Evolutionary conservation across 2,888 invertebrate genomes (phyloP), one percentile per base, ranked within the genome.

Genomic region (Cantharis rustica): DNA sequence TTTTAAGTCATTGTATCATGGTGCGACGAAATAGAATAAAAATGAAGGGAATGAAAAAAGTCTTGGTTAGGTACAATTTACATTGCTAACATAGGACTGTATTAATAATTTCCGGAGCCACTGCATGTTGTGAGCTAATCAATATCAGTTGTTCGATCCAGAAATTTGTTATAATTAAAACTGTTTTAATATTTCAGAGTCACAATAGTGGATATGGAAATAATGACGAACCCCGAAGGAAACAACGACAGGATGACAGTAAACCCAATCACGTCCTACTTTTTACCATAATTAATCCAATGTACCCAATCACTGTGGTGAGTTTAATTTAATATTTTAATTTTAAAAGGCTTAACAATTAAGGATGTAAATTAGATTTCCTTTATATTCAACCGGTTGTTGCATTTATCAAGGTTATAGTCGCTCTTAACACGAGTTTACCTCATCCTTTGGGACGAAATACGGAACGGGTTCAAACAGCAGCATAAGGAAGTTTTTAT

Each of bases 271-370:
- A 98, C 90, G 96, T 99, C 84, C 91, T 99, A 85, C 93, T 99
- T 83, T 97, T 98, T 91, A 98, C 98, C 87, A 95, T 99, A 89
- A 94, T 98, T 89, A 99, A 99, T 90, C 98, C 98, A 79, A 96
- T 98, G 88, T 99, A 99, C 90, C 98, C 99, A 79, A 98, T 99
- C 89, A 98, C 98, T 90, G 98, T 98, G 93, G 98, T 98, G 90
- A 96, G 98, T 95, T 68, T 62, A 15, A 16, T 69, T 27, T 47
- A 13, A 31, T 13, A 11, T 69, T 69, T 69, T 69, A 16, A 17
- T 69, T 69, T 69, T 16, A n/a, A 47, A 47, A 47, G 47, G 47
- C 47, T 47, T 47, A 47, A n/a, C 47, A 47, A 47, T 47, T 47
- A 47, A 47, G 47, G 47, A 47, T 47, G 47, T n/a, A 47, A 47